Conservation (phyloP, 2,888 invertebrate genomes). For the Saturnia pavonia region DNA sequence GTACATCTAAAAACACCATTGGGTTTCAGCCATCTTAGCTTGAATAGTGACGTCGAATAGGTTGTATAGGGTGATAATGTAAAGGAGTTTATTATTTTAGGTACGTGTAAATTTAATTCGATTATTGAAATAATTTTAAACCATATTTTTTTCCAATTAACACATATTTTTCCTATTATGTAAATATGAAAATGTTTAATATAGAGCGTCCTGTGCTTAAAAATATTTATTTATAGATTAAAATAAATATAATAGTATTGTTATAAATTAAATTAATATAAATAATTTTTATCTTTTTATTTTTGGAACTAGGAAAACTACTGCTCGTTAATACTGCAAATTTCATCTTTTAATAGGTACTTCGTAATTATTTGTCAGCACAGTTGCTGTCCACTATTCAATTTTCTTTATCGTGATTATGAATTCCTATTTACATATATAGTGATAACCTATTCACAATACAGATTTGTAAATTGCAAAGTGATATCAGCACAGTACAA, state of each 20-base stretch:
- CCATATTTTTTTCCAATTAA: not conserved
- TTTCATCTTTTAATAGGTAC: not conserved
- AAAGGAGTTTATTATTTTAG: not conserved
- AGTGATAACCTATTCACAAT: no score
- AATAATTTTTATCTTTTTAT: not conserved
- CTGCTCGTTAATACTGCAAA: not conserved
- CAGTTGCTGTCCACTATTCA: not conserved
- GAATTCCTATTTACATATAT: no score
- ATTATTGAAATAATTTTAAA: not conserved
- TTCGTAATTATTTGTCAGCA: not conserved
- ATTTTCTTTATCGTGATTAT: no score
- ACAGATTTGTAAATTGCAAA: no score
- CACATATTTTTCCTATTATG: not conserved
- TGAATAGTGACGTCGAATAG: not conserved
- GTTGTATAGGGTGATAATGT: not conserved
- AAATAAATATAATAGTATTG: conserved; percentile 19
- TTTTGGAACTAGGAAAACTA: not conserved
- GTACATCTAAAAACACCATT: no score
- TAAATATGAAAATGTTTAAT: conserved; percentile 5
- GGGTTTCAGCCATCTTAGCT: not conserved
- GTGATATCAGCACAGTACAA: no score
- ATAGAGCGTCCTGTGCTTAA: not conserved
- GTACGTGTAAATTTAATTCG: not conserved
- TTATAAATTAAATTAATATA: conserved; percentile 18
- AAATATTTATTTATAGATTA: conserved; percentile 12